These are phyloP conservation scores for Acanthurus leucopareius DNA, from an alignment of 2,797 vertebrate genomes.

Conservation along the genomic window DNA sequence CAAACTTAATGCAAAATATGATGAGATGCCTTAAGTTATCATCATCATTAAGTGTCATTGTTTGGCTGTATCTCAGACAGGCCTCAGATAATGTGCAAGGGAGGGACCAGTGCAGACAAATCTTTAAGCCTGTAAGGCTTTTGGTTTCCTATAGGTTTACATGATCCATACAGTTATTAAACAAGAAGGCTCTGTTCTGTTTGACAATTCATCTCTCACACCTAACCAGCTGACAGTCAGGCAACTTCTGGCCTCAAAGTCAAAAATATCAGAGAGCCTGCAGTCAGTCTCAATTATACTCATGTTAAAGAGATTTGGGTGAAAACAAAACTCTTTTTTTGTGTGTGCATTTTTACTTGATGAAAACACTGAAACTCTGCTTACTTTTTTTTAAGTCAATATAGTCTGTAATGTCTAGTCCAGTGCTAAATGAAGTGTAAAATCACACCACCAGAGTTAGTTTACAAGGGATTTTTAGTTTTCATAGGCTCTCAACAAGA, in stretches of 20 bases:
- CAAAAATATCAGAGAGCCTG: not conserved
- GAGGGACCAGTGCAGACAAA: conserved; percentile 7
- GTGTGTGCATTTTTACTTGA: conserved; percentile 8
- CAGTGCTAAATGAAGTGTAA: too few relatives aligned
- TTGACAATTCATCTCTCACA: not conserved
- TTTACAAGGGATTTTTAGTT: too few relatives aligned
- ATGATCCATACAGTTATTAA: conserved; percentile 24
- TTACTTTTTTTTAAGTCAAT: not conserved
- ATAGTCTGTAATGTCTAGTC: too few relatives aligned
- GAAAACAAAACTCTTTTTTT: too few relatives aligned
- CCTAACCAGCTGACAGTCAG: conserved; percentile 3
- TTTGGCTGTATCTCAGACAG: not conserved
- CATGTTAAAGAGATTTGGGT: too few relatives aligned
- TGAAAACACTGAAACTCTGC: conserved; percentile 1
- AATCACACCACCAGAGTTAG: too few relatives aligned
- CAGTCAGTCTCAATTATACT: conserved; percentile 12
- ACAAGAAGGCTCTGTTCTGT: not conserved
- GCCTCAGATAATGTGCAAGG: not conserved
- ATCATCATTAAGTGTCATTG: not conserved
- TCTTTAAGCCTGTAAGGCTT: conserved; percentile 2
- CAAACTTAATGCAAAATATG: conserved; percentile 12
- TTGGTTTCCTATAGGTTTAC: conserved; percentile 17
- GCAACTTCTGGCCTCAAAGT: conserved; percentile 22
- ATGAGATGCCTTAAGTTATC: conserved; percentile 2
- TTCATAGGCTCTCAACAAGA: too few relatives aligned